Base-by-base conservation (phyloP, 2,113 vertebrate species). In the Syngnathus floridae region DNA sequence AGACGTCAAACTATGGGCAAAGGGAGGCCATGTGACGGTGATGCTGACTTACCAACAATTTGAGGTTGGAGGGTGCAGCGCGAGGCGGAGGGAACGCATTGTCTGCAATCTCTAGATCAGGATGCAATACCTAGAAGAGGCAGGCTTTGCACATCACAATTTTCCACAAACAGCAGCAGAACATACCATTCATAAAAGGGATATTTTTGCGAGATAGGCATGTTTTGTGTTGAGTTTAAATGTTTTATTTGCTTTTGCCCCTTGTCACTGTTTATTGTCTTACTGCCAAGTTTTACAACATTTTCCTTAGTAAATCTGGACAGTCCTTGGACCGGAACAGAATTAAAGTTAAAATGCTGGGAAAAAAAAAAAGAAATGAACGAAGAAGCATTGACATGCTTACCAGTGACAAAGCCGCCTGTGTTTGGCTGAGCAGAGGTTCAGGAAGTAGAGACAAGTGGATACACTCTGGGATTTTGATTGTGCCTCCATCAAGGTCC, bases 391-490 rank as follows among this genome's bases (percentile, higher is more conserved):
- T 4, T 21, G 37, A 41, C 12, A 13, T 62, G 48, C 84, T 69
- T 92, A 99, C 97, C 86, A 93, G 77, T 77, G 96, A 98, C 75
- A 99, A 91, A 0, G 92, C 90, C 56, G 84, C 87, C 85, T 94
- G 93, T 37, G 94, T 97, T 78, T 95, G 93, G 69, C 93, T 91
- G 1, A 97, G 85, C 68, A 99, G 90, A 40, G 97, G 96, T 78
- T 99, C 97, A 40, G 97, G 97, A 45, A 99, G 94, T 63, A 91
- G 85, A 64, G 96, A 98, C 60, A 98, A 92, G 85, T 98, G 95
- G 86, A 98, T 95, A 78, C 95, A 98, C 91, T 99, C 97, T 21
- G 97, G 97, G 82, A 98, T 91, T 91, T 98, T 96, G 87, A 99
- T 97, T 67, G 96, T 98, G 80, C 97, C 97, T 80, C 97, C 96